phyloP scores from a whole-genome alignment of 23 tunicate genomes.

The Trididemnum nubilum region DNA sequence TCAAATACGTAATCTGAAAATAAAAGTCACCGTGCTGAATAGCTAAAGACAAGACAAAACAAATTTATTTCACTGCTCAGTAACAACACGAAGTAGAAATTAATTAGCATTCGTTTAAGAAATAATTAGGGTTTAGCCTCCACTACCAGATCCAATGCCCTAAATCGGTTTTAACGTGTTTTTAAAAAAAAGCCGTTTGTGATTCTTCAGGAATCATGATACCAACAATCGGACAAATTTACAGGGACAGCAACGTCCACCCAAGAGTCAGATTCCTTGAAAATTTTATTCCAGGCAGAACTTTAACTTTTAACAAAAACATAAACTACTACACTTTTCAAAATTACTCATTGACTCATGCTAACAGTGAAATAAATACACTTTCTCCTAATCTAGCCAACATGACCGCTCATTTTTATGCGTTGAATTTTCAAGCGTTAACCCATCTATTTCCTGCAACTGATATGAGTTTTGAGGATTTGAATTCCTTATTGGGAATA shows the following conservation, averaged over 20 bases:
- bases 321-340: neutral
- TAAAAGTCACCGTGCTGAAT: too few relatives aligned
- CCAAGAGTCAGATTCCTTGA: neutral
- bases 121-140: too few relatives aligned
- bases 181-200: neutral
- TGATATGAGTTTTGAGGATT: neutral
- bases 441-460: neutral
- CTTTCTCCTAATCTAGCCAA: neutral
- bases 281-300: neutral
- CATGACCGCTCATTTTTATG: neutral
- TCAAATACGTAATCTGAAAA: slow-evolving; percentile 59
- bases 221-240: neutral
- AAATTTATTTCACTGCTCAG: too few relatives aligned
- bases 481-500: neutral
- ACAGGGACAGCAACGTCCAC: neutral
- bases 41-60: neutral
- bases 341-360: neutral
- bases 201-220: neutral
- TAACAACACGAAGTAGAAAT: too few relatives aligned
- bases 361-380: neutral
- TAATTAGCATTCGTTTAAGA: too few relatives aligned
- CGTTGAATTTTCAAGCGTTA: neutral
- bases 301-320: neutral
- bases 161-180: neutral
- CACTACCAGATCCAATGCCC: neutral